A percentile compares a stretch with the other conserved stretches of the same genome.
Evolutionary conservation across 2,888 invertebrate species (phyloP).

Genomic region (Podabrus alpinus): DNA sequence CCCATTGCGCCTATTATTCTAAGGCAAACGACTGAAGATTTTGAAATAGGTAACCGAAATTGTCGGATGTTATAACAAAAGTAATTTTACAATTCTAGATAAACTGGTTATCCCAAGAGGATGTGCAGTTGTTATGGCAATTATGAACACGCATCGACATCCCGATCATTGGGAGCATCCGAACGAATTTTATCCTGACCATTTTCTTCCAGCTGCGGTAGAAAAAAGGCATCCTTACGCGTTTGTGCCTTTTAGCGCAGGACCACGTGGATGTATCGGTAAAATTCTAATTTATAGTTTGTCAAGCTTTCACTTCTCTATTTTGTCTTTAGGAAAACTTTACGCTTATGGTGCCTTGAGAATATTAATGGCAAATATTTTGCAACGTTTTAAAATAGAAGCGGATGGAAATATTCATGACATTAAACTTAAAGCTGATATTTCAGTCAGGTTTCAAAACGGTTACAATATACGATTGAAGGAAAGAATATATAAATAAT

Average conservation of each 20-base stretch:
- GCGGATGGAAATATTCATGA: slow-evolving; percentile 45
- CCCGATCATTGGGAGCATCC: slow-evolving; percentile 44
- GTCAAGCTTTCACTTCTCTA: no score
- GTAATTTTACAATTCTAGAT: slow-evolving; percentile 17
- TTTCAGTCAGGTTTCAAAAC: slow-evolving; percentile 39
- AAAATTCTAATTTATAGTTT: no score
- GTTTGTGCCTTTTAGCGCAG: slow-evolving; percentile 48
- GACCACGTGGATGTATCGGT: slow-evolving; percentile 17
- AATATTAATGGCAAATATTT: slow-evolving; percentile 39
- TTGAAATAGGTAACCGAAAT: slow-evolving; percentile 36
- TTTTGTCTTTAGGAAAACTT: slow-evolving; percentile 40
- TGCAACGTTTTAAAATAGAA: slow-evolving; percentile 41
- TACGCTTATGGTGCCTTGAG: slow-evolving; percentile 39
- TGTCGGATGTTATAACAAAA: no score
- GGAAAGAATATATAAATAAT: slow-evolving; percentile 33
- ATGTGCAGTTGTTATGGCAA: slow-evolving; percentile 39
- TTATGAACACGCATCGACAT: slow-evolving; percentile 44
- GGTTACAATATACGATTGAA: slow-evolving; percentile 43
- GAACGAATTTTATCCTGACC: slow-evolving; percentile 47
- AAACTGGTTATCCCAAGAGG: slow-evolving; percentile 40
- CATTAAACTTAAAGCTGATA: slow-evolving; percentile 40
- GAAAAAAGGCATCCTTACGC: slow-evolving; percentile 42
- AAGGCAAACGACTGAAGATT: slow-evolving; percentile 39
- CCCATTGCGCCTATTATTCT: slow-evolving; percentile 45
- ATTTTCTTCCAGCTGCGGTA: slow-evolving; percentile 46